Percentiles rank a stretch among this genome's conserved stretches.
Evolutionary conservation across 2,113 vertebrate genomes (phyloP).

Genomic region (Tenebrosternarchus preto): DNA sequence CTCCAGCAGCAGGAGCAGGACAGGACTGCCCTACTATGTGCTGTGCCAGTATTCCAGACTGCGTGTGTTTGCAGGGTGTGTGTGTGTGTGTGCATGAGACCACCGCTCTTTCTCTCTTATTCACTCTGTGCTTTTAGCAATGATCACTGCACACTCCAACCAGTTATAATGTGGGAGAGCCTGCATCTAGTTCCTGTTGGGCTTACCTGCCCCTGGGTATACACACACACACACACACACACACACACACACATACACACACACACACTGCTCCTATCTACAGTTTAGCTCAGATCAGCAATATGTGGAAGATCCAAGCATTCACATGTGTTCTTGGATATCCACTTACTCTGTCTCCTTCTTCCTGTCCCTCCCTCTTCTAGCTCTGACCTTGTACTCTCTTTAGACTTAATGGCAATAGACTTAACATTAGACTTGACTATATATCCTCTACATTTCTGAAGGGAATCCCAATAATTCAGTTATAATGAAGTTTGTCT

Average conservation of each 20-base stretch:
- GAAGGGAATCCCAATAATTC: slow-evolving; percentile 3
- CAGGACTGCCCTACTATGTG: slow-evolving; percentile 58
- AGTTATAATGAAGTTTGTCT: background rate
- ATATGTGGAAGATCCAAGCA: background rate
- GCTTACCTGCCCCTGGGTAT: slow-evolving; percentile 16
- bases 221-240: slow-evolving; percentile 23
- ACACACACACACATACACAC: too few species aligned
- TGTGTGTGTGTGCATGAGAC: slow-evolving; percentile 29
- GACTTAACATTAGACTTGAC: background rate
- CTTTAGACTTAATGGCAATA: slow-evolving; percentile 1
- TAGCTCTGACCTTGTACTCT: background rate
- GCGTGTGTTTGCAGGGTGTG: slow-evolving; percentile 45
- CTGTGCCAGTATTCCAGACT: slow-evolving; percentile 41
- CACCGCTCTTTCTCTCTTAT: slow-evolving; percentile 43
- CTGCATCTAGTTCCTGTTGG: slow-evolving; percentile 27
- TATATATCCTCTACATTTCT: slow-evolving; percentile 1
- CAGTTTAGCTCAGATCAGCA: slow-evolving; percentile 18
- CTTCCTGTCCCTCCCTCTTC: background rate
- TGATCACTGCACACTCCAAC: slow-evolving; percentile 49
- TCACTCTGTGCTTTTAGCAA: slow-evolving; percentile 51
- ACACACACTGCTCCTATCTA: background rate
- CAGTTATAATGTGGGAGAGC: slow-evolving; percentile 49
- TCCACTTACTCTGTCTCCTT: background rate
- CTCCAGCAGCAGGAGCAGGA: slow-evolving; percentile 55
- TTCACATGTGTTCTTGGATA: slow-evolving; percentile 9